phyloP scores from a whole-genome alignment of 2,888 invertebrate species.

The Idaea biselata region DNA sequence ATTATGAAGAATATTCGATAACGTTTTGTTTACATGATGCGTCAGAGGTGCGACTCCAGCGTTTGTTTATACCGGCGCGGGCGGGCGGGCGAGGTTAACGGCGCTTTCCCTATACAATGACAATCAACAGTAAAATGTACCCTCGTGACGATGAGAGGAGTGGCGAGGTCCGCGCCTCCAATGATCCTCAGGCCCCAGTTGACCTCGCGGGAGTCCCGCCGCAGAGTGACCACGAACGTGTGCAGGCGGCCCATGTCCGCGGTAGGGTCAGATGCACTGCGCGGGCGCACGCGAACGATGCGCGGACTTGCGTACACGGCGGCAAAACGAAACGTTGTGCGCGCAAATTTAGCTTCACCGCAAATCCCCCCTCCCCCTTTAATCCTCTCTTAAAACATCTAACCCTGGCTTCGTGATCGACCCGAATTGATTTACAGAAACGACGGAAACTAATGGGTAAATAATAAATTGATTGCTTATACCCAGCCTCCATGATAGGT shows the following conservation, averaged over 20 bases:
- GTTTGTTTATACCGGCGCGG: constrained; percentile 65
- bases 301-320: constrained; percentile 56
- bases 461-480: constrained; percentile 36
- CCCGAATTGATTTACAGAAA: constrained; percentile 69
- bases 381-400: constrained; percentile 48
- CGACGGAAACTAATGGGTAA: constrained; percentile 57
- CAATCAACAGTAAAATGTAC: constrained; percentile 70
- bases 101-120: constrained; percentile 10
- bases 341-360: constrained; percentile 67
- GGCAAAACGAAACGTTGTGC: constrained; percentile 71
- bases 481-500: constrained; percentile 32
- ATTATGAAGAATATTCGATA: constrained; percentile 4
- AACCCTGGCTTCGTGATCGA: constrained; percentile 70
- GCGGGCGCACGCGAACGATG: constrained; percentile 49
- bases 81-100: constrained; percentile 17
- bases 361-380: constrained; percentile 57
- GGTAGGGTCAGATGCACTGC: constrained; percentile 47
- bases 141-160: constrained; percentile 93
- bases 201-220: constrained; percentile 84
- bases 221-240: constrained; percentile 87
- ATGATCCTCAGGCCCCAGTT: constrained; percentile 94
- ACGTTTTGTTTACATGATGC: constrained; percentile 20
- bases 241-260: constrained; percentile 84
- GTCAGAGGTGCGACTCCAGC: constrained; percentile 36
- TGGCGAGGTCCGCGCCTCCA: constrained; percentile 92